These are phyloP conservation scores for Coelogynopora nodosa DNA, from an alignment of 2,888 invertebrate species.

Conservation along the genomic window DNA sequence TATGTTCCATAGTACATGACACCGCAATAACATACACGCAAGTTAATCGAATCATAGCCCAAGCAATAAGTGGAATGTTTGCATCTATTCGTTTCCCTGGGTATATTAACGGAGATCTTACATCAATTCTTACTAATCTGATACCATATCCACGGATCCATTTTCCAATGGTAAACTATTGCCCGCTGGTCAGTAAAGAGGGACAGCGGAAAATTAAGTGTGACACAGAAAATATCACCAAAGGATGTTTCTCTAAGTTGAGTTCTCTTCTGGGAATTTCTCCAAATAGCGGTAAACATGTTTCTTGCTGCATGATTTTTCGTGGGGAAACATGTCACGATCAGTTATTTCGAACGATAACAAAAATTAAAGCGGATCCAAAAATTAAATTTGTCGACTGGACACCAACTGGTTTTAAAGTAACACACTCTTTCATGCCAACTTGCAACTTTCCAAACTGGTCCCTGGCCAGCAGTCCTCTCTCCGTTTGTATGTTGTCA, in stretches of 20 bases:
- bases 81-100: conserved; percentile 31
- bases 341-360: background rate
- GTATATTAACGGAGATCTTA: background rate
- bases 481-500: background rate
- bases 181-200: background rate
- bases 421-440: background rate
- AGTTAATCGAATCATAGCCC: conserved; percentile 8
- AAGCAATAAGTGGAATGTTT: conserved; percentile 31
- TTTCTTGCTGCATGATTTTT: conserved; percentile 39
- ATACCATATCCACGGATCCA: conserved; percentile 38
- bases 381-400: conserved; percentile 36
- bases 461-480: background rate
- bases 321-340: background rate
- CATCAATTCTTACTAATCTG: conserved; percentile 29
- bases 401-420: conserved; percentile 29
- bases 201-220: background rate
- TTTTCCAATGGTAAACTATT: background rate
- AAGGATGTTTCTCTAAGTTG: background rate
- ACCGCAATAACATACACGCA: background rate
- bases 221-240: background rate
- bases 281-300: background rate
- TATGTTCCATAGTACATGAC: background rate
- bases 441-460: background rate
- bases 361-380: background rate
- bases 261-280: background rate